Conservation (phyloP, 2,797 vertebrate species). For the Crenichthys baileyi region DNA sequence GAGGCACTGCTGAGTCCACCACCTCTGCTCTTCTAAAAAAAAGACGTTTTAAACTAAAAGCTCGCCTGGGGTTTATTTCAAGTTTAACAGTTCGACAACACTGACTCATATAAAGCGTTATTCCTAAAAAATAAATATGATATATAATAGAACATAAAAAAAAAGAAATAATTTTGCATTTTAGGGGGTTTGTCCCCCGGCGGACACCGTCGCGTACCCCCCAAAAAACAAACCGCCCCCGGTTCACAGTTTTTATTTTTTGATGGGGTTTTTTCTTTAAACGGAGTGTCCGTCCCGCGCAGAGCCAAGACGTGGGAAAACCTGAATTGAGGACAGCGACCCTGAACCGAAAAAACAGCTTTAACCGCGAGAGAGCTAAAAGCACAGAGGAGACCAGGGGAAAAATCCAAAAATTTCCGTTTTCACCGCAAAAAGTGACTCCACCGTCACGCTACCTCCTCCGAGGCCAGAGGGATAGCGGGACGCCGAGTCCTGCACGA, state of each 20-base stretch:
- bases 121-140: too few relatives aligned
- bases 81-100: neutral
- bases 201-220: constrained; percentile 26
- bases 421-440: neutral
- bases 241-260: neutral
- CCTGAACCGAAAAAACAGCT: constrained; percentile 35
- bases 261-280: neutral
- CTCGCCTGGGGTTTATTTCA: neutral
- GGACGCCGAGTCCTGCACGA: constrained; percentile 49
- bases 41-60: neutral
- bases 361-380: neutral
- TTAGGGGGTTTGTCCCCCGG: constrained; percentile 44
- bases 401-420: too few relatives aligned
- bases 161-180: constrained; percentile 13
- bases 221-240: neutral
- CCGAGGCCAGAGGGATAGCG: neutral
- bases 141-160: too few relatives aligned
- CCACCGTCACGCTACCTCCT: constrained; percentile 9
- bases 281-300: constrained; percentile 58
- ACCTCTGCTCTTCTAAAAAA: constrained; percentile 9
- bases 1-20: constrained; percentile 9
- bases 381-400: neutral
- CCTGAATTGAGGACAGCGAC: constrained; percentile 77
- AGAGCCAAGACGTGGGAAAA: constrained; percentile 81
- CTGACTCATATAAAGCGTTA: neutral